A percentile compares a stretch with the other conserved stretches of the same genome.
These are phyloP conservation scores for Oriolus oriolus DNA, from an alignment of 2,113 vertebrate genomes.

Conservation along the genomic window DNA sequence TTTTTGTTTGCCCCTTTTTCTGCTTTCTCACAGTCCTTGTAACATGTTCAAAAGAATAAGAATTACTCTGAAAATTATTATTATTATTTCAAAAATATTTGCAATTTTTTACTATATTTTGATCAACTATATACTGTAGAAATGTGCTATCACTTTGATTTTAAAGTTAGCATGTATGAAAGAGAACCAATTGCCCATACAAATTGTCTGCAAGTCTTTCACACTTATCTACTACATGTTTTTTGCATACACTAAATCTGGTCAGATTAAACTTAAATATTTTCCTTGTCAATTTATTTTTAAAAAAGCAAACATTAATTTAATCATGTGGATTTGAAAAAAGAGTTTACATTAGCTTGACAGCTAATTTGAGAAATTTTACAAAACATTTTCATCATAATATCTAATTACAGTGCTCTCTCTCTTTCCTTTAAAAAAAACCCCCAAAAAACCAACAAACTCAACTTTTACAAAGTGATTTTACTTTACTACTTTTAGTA, in stretches of 20 bases:
- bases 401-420: neutral
- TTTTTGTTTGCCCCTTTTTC: neutral
- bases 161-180: neutral
- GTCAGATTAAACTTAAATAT: neutral
- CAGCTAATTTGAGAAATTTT: neutral
- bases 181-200: neutral
- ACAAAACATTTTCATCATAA: neutral
- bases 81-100: neutral
- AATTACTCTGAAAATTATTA: neutral
- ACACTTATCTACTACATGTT: neutral
- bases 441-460: accelerated
- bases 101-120: neutral
- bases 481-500: neutral
- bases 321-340: neutral
- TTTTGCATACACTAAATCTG: neutral
- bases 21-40: neutral
- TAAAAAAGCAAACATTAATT: neutral
- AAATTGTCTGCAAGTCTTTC: neutral
- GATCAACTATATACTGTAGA: neutral
- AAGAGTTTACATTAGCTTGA: neutral
- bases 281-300: neutral
- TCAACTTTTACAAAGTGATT: neutral
- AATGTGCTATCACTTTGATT: neutral
- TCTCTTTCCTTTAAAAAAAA: neutral
- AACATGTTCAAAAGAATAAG: neutral